Conservation (phyloP, 1,140 invertebrate genomes). For the Plectus sambesii region DNA sequence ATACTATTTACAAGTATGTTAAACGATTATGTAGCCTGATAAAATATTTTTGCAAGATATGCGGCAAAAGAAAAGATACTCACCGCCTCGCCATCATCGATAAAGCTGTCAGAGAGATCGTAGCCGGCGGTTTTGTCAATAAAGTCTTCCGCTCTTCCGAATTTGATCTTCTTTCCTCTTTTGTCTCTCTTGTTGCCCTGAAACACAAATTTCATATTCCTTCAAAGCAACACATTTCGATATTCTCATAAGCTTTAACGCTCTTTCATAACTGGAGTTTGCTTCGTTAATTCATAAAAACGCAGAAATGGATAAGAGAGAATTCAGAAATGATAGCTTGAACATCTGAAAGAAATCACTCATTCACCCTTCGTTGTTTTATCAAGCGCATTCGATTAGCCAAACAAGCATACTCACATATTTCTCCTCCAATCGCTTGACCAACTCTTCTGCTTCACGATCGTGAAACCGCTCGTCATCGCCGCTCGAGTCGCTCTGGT, state of each 20-base stretch:
- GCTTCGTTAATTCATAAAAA: too few relatives aligned
- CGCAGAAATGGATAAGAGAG: too few relatives aligned
- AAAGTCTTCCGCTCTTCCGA: slow-evolving; percentile 23
- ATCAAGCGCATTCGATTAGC: slow-evolving; percentile 3
- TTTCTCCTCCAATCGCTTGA: slow-evolving; percentile 28
- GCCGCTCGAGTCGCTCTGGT: too few relatives aligned
- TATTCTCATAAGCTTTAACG: slow-evolving; percentile 1
- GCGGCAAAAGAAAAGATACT: too few relatives aligned
- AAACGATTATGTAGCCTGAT: too few relatives aligned
- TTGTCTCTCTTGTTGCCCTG: slow-evolving; percentile 19
- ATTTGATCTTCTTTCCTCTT: slow-evolving; percentile 17
- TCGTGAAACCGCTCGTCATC: slow-evolving; percentile 25
- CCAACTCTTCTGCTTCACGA: slow-evolving; percentile 25
- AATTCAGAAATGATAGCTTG: slow-evolving; percentile 2
- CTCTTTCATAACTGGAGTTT: too few relatives aligned
- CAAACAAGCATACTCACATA: slow-evolving; percentile 24
- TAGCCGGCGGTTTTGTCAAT: slow-evolving; percentile 33
- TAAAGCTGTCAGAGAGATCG: slow-evolving; percentile 32
- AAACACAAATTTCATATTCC: slow-evolving; percentile 13
- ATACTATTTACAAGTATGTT: too few relatives aligned
- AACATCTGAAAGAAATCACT: slow-evolving; percentile 1
- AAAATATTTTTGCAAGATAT: too few relatives aligned
- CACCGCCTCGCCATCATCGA: slow-evolving; percentile 33
- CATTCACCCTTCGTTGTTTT: background rate
- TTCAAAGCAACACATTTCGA: slow-evolving; percentile 6